Base-by-base conservation (phyloP, 2,888 invertebrate genomes). In the Leuctra nigra region DNA sequence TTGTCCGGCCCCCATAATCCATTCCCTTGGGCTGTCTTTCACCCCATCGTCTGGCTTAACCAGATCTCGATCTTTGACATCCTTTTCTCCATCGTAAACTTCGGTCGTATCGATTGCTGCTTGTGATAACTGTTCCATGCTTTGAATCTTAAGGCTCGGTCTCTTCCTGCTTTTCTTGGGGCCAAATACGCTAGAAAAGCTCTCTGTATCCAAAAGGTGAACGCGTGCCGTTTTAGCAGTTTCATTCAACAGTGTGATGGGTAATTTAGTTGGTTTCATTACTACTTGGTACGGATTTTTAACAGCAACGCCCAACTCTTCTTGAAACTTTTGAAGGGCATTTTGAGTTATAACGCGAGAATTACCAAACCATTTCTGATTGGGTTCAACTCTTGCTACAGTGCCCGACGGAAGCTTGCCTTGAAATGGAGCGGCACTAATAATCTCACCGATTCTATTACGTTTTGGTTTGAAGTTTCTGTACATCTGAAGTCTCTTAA, bases 361-460 rank as follows among this genome's bases (percentile, higher is more conserved):
- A 71, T 99, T 99, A 14, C 97, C 96, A 73, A 99, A 99, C 99
- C 99, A 99, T 70, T 90, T 93, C 66, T 95, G 91, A 64, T 92
- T 96, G 1, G 99, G 99, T 73, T 97, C 99, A 0, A 99, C 92
- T 58, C 98, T 80, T 25, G 97, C 93, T 69, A 88, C 83, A 1
- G 92, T 86, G 22, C 99, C 99, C 29, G 95, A 86, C 13, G 87
- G 76, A 20, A 95, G 75, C 75, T 85, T 84, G 46, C 88, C 89
- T 73, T 99, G 99, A 71, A 94, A 99, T 1, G 98, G 97, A 1
- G 99, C 99, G 24, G 97, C 89, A 35, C 84, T 86, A 46, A 96
- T 74, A 55, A 99, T 95, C 78, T 96, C 91, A 52, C 98, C 90
- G 56, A 77, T 79, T 66, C 82, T 84, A 73, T 98, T 87, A 55